Conservation (phyloP, 2,888 invertebrate genomes). For the Lasioglossum oenotherae region DNA sequence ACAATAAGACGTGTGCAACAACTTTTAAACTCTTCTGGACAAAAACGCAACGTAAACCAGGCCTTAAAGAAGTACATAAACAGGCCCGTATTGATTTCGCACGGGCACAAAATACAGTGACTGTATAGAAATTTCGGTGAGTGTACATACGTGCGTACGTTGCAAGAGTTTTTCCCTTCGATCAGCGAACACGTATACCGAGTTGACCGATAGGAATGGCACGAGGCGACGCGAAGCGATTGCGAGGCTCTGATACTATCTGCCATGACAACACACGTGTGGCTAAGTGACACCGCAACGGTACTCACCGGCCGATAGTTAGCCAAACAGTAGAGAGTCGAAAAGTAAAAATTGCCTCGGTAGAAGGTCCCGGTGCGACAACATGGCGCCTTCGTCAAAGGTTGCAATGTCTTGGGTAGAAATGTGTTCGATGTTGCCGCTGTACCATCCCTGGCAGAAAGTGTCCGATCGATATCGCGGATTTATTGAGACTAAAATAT, state of each 20-base stretch:
- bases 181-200: not conserved
- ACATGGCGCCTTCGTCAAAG: not conserved
- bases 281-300: not conserved
- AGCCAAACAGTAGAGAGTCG: not conserved
- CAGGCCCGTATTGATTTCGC: too few species aligned
- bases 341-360: conserved; percentile 55
- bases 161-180: not conserved
- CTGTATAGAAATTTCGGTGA: too few species aligned
- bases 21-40: too few species aligned
- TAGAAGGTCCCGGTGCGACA: conserved; percentile 32
- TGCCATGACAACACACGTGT: not conserved
- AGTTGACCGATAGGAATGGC: not conserved
- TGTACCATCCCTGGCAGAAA: not conserved
- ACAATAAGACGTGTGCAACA: too few species aligned
- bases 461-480: too few species aligned
- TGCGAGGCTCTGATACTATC: not conserved
- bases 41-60: too few species aligned
- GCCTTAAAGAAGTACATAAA: too few species aligned
- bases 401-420: not conserved
- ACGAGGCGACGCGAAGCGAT: not conserved
- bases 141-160: not conserved
- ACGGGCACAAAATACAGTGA: too few species aligned
- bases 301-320: not conserved
- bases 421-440: not conserved
- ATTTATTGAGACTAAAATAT: not conserved